Evolutionary conservation across 2,797 vertebrate species (phyloP).

Genomic region (Onychomys torridus): DNA sequence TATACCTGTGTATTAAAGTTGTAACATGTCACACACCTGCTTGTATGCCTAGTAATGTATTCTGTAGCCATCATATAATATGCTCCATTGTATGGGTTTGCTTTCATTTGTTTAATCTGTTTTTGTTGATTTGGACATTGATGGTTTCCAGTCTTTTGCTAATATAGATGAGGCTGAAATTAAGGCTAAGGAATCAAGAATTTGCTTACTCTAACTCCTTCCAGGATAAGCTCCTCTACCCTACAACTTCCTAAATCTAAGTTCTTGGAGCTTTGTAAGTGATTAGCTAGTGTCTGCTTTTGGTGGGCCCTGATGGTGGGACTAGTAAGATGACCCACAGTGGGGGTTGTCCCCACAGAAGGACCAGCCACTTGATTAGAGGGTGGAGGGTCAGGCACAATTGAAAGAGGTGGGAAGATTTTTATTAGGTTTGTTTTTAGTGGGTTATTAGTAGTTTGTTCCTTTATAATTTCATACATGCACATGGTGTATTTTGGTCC

Average conservation of each 20-base stretch:
- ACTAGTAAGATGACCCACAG: not conserved
- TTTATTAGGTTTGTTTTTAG: not conserved
- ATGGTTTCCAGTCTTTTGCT: conserved; percentile 34
- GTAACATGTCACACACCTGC: not conserved
- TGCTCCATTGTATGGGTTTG: not conserved
- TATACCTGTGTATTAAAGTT: not conserved
- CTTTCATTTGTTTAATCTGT: not conserved
- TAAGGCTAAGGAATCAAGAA: not conserved
- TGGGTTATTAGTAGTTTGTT: not conserved
- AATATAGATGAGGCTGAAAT: not conserved
- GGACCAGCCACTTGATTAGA: not conserved
- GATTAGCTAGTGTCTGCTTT: not conserved
- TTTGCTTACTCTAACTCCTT: not conserved
- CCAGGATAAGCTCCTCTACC: not conserved
- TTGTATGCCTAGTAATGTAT: not conserved
- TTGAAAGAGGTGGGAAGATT: no score
- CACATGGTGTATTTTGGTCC: not conserved
- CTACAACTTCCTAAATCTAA: not conserved
- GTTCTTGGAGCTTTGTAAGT: not conserved
- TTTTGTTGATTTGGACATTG: not conserved
- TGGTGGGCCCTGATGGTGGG: not conserved
- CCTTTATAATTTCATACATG: not conserved
- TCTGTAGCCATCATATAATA: not conserved
- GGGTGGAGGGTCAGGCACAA: not conserved
- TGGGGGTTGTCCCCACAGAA: not conserved